Conservation (phyloP, 2,888 invertebrate species). For the Merodon equestris region DNA sequence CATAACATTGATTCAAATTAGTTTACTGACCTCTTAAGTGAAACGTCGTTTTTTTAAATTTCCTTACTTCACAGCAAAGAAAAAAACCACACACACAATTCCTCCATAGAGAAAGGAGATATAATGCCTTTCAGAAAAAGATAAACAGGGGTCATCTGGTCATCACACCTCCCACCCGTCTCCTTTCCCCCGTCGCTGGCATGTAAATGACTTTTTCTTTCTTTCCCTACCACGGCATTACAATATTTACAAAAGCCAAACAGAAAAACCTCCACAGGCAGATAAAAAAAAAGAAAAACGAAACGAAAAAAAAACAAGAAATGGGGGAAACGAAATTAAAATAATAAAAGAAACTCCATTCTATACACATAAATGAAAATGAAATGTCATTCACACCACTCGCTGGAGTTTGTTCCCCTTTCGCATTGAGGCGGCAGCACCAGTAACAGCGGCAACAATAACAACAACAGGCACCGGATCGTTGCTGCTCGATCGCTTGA, state of each 20-base stretch:
- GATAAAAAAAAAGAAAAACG: constrained; percentile 10
- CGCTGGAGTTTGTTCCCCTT: constrained; percentile 50
- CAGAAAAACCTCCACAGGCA: constrained; percentile 46
- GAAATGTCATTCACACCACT: constrained; percentile 67
- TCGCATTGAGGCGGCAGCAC: constrained; percentile 30
- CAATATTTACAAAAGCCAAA: constrained; percentile 7
- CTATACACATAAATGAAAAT: constrained; percentile 50
- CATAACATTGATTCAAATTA: constrained; percentile 57
- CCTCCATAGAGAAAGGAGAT: constrained; percentile 30
- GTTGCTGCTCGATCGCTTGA: constrained; percentile 67
- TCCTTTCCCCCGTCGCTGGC: background rate
- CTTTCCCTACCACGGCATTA: background rate
- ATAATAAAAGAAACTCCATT: constrained; percentile 54
- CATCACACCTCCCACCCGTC: constrained; percentile 28
- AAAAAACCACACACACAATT: constrained; percentile 22
- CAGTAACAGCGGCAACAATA: no score
- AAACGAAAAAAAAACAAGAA: constrained; percentile 60
- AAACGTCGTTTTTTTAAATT: constrained; percentile 29
- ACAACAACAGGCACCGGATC: constrained; percentile 21
- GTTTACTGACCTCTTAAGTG: constrained; percentile 63
- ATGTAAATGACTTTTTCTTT: constrained; percentile 46
- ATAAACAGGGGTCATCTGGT: constrained; percentile 59
- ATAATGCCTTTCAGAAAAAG: constrained; percentile 30
- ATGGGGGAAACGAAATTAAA: constrained; percentile 62
- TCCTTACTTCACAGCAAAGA: background rate